A percentile compares a stretch with the other conserved stretches of the same genome.
phyloP scores from a whole-genome alignment of 1,140 invertebrate species.

The Theocolax elegans region DNA sequence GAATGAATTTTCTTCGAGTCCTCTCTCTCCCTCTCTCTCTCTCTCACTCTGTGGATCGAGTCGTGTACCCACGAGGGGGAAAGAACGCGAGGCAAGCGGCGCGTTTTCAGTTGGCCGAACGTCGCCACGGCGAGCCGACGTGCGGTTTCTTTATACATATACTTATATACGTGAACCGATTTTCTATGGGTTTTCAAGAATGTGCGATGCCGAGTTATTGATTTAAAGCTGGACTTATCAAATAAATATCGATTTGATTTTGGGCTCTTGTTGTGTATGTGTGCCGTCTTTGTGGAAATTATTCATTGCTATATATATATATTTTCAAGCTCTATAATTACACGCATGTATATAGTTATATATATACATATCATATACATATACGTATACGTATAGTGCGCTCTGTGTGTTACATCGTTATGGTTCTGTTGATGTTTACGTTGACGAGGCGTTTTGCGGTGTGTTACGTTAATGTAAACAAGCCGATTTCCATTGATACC shows the following conservation, averaged over 20 bases:
- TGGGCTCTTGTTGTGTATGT: background rate
- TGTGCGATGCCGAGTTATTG: background rate
- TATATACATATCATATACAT: no score
- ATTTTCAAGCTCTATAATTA: no score
- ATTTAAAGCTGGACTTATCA: background rate
- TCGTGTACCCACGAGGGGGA: background rate
- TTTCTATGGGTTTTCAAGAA: no score
- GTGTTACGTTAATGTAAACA: no score
- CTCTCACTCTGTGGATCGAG: background rate
- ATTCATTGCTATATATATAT: background rate
- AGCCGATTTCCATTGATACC: no score
- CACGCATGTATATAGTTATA: no score
- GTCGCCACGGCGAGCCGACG: constrained; percentile 30
- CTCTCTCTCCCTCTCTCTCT: background rate
- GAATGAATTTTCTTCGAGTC: constrained; percentile 9
- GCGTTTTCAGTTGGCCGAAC: constrained; percentile 38
- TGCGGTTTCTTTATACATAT: background rate
- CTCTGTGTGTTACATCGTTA: no score
- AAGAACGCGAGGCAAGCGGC: constrained; percentile 25
- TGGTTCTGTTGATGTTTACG: no score
- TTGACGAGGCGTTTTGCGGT: no score
- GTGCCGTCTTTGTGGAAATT: constrained; percentile 11
- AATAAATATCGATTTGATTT: background rate
- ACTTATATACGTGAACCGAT: no score
- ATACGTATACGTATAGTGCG: no score